Percentiles rank a stretch among this genome's conserved stretches.
These are phyloP conservation scores for Notarius lentiginosus DNA, from an alignment of 2,113 vertebrate genomes.

Conservation along the genomic window DNA sequence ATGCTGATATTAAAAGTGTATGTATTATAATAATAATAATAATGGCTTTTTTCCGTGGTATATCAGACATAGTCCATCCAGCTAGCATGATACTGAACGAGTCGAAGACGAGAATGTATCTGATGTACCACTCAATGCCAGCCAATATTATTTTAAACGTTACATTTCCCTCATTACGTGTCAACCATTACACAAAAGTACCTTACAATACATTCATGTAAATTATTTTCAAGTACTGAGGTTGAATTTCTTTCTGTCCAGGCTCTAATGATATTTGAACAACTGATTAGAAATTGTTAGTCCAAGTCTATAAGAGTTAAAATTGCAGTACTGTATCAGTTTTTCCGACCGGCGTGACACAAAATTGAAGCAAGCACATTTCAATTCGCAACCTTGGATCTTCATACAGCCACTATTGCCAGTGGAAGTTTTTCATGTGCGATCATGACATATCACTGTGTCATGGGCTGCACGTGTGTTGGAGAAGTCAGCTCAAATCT, in stretches of 20 bases:
- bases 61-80: no score
- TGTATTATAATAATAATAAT: no score
- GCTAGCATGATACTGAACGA: no score
- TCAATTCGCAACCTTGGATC: constrained; percentile 7
- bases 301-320: neutral
- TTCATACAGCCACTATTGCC: constrained; percentile 28
- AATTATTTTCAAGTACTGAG: constrained; percentile 1
- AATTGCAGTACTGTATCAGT: neutral
- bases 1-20: no score
- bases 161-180: neutral
- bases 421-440: constrained; percentile 45
- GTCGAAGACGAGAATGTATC: no score
- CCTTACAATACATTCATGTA: neutral
- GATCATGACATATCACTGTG: constrained; percentile 52
- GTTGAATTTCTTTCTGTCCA: neutral
- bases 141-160: no score
- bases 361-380: neutral
- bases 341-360: neutral
- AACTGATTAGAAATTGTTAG: neutral
- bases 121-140: no score
- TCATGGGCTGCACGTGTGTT: constrained; percentile 60
- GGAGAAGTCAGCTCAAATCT: constrained; percentile 74
- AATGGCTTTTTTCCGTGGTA: no score
- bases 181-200: constrained; percentile 9
- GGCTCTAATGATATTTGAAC: neutral